Base-by-base conservation (phyloP, 2,113 vertebrate genomes). In the Vireo altiloquus region DNA sequence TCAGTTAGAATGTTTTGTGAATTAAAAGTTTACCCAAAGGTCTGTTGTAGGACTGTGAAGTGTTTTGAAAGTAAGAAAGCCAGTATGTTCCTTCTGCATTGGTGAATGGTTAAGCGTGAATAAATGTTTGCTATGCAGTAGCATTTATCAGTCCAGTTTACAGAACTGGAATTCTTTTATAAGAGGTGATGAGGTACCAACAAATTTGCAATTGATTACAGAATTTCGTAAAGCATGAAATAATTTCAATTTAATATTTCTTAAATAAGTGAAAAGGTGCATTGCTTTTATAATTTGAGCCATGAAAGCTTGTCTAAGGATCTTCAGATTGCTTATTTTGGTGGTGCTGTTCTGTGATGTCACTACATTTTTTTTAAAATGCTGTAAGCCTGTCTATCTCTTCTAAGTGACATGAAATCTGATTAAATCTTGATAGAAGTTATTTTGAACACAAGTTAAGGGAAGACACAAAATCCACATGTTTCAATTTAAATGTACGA, bases 181-280 rank as follows among this genome's bases (percentile, higher is more conserved):
- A 47, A 59, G 20, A 82, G 31, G 4, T 59, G 24, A 42, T 61
- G 39, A 54, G 6, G 30, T 82, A 50, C 27, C 37, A 68, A 46
- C 5, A 70, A 40, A 76, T 60, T 47, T 80, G 10, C 13, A 61
- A 30, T 54, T 76, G 37, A 25, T 68, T 40, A 61, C 19, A 42
- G 60, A 81, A 64, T 87, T 93, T 84, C 25, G 42, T 78, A 66
- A 90, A 74, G 30, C 9, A 19, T 46, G 5, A 78, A 89, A 92
- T 94, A 89, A 61, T 92, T 97, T 96, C 68, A 76, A 7, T 37
- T 76, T 87, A 69, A 17, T 95, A 37, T 71, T 94, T 95, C n/a
- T 81, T 94, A 92, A 95, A 56, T 66, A 95, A 71, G 46, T 92
- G 24, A 79, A 79, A 77, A 88, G 56, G 63, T 81, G 49, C 92